phyloP scores from a whole-genome alignment of 2,888 invertebrate genomes.

The Polydrusus tereticollis region DNA sequence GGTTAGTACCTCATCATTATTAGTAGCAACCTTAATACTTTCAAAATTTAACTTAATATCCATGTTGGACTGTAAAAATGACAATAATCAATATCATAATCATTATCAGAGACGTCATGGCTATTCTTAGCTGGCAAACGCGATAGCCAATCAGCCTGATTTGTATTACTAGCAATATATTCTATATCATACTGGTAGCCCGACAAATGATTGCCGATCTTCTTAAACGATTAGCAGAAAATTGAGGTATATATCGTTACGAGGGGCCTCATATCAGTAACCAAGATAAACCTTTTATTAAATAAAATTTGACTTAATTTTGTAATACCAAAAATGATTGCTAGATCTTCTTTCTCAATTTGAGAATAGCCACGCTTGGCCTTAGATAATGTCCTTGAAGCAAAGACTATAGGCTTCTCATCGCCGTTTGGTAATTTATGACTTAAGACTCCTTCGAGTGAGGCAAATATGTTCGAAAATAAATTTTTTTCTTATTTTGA shows the following conservation, averaged over 20 bases:
- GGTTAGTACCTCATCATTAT: too few species aligned
- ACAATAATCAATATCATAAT: too few species aligned
- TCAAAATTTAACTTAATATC: too few species aligned
- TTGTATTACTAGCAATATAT: conserved; percentile 13
- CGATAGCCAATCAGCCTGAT: too few species aligned
- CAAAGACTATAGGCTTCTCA: conserved; percentile 59
- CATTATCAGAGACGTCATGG: too few species aligned
- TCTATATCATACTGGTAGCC: conserved; percentile 18
- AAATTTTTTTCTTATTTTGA: too few species aligned
- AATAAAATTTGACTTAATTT: conserved; percentile 61
- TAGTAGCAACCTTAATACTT: too few species aligned
- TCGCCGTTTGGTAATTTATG: conserved; percentile 55
- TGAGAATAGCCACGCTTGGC: conserved; percentile 53
- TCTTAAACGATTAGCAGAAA: conserved; percentile 26
- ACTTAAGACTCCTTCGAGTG: conserved; percentile 51
- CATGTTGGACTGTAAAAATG: too few species aligned
- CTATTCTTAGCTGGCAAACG: too few species aligned
- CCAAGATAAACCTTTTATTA: conserved; percentile 59
- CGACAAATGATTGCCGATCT: conserved; percentile 19
- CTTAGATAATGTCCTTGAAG: conserved; percentile 54
- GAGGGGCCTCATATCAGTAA: conserved; percentile 53
- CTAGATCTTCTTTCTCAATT: conserved; percentile 35
- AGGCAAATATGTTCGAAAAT: too few species aligned
- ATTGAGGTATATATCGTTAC: conserved; percentile 7
- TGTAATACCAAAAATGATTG: conserved; percentile 58